A percentile compares a stretch with the other conserved stretches of the same genome.
Evolutionary conservation across 2,113 vertebrate genomes (phyloP).

Genomic region (Callopanchax toddi): DNA sequence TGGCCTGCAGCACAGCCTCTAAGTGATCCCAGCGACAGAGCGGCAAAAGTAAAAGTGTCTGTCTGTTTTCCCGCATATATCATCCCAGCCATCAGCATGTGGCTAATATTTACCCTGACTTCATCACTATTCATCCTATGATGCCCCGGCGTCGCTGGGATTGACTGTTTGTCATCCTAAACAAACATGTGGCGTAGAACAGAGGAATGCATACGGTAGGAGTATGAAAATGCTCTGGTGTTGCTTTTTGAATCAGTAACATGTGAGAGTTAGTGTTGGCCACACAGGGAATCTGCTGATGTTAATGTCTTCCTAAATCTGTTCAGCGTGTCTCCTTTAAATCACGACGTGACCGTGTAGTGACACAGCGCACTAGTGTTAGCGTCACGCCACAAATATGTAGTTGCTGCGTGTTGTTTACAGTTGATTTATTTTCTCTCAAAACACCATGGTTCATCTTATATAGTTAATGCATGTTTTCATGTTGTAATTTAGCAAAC

Average conservation of each 20-base stretch:
- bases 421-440: background rate
- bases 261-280: constrained; percentile 46
- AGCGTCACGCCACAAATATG: constrained; percentile 40
- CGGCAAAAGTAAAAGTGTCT: constrained; percentile 21
- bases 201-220: constrained; percentile 57
- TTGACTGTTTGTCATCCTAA: constrained; percentile 62
- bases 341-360: constrained; percentile 55
- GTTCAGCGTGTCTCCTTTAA: constrained; percentile 61
- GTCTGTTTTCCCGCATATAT: constrained; percentile 44
- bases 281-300: constrained; percentile 67
- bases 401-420: constrained; percentile 53
- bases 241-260: constrained; percentile 54
- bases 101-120: constrained; percentile 66
- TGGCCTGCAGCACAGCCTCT: constrained; percentile 41
- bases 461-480: background rate
- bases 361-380: constrained; percentile 46
- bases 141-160: constrained; percentile 31
- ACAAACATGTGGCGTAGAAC: constrained; percentile 60
- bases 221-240: constrained; percentile 34
- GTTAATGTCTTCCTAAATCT: constrained; percentile 51
- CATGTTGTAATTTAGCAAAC: background rate
- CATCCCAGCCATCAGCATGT: constrained; percentile 43
- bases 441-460: constrained; percentile 1
- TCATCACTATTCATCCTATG: constrained; percentile 71
- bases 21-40: constrained; percentile 46